Evolutionary conservation across 2,797 vertebrate genomes (phyloP).

Genomic region (Dromococcyx pavoninus): DNA sequence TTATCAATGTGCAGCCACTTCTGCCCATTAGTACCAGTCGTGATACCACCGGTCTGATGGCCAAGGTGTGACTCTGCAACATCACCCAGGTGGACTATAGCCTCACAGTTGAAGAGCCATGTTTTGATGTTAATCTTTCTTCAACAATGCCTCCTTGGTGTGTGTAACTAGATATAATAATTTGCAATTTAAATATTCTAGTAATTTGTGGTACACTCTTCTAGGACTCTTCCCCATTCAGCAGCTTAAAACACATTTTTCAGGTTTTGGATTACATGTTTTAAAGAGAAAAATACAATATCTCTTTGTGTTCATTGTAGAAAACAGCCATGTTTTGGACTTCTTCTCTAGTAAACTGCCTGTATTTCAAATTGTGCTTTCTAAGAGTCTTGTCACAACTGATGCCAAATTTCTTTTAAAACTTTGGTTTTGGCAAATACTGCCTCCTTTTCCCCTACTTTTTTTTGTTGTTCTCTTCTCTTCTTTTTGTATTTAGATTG

Average conservation of each 20-base stretch:
- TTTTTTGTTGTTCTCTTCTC: too few relatives aligned
- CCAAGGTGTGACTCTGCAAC: neutral
- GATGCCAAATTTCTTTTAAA: neutral
- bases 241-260: neutral
- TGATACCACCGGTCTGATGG: neutral
- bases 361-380: neutral
- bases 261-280: neutral
- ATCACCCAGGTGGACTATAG: neutral
- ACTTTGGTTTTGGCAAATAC: neutral
- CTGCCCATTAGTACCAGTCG: neutral
- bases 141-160: neutral
- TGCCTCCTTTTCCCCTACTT: rapidly evolving
- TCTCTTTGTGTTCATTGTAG: neutral
- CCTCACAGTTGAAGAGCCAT: neutral
- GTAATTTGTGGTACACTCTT: neutral
- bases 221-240: neutral
- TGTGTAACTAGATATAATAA: neutral
- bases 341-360: neutral
- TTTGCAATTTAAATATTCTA: neutral
- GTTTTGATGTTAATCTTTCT: neutral
- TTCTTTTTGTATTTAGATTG: neutral
- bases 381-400: neutral
- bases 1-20: neutral
- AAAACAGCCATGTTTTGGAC: neutral
- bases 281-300: neutral